Evolutionary conservation across 2,797 vertebrate genomes (phyloP).

Genomic region (Diglossa cyanea): DNA sequence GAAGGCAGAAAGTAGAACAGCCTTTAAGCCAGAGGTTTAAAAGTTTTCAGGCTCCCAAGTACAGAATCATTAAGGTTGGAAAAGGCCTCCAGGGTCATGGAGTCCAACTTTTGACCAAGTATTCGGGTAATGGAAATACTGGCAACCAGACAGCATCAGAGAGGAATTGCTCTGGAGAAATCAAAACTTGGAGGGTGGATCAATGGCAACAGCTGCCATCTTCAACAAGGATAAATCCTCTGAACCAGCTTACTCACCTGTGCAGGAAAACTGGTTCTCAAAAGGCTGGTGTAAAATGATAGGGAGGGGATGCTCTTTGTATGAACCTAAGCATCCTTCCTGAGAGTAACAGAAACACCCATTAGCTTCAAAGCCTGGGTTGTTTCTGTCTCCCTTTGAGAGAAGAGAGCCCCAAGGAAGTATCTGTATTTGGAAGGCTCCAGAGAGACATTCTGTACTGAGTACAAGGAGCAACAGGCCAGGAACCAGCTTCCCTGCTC

Average conservation of each 20-base stretch:
- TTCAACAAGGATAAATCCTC: not conserved
- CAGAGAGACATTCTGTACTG: not conserved
- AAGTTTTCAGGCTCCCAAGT: not conserved
- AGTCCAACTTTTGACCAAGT: not conserved
- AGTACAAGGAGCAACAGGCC: not conserved
- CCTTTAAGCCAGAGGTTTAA: not conserved
- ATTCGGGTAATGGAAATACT: not conserved
- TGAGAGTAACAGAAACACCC: not conserved
- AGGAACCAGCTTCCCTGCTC: not conserved
- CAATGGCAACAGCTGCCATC: not conserved
- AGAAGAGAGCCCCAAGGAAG: not conserved
- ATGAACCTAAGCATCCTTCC: not conserved
- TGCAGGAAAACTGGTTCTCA: not conserved
- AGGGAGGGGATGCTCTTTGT: not conserved
- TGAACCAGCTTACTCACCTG: not conserved
- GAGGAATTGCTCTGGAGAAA: not conserved
- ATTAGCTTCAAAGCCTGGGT: not conserved
- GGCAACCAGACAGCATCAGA: not conserved
- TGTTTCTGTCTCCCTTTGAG: not conserved
- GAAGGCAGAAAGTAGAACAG: not conserved
- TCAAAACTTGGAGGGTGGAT: not conserved
- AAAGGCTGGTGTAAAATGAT: not conserved
- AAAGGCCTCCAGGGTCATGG: not conserved
- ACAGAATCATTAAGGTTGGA: not conserved
- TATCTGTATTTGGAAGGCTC: not conserved